Percentiles rank a stretch among this genome's conserved stretches.
phyloP scores from a whole-genome alignment of 2,888 invertebrate genomes.

The Stenichneumon culpator region DNA sequence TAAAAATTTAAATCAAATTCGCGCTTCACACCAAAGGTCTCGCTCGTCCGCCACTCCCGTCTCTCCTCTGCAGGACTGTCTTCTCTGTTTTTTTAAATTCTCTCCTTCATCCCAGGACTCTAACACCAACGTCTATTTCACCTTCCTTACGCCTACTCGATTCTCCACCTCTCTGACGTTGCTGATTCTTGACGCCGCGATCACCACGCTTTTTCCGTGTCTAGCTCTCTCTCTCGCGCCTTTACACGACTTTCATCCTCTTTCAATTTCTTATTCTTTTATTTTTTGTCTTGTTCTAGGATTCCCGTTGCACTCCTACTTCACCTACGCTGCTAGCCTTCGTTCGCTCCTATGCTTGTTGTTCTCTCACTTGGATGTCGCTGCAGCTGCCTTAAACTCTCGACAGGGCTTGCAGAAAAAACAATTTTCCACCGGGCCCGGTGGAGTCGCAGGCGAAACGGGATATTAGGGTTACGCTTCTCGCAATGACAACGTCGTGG shows the following conservation, averaged over 20 bases:
- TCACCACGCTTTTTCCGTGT: conserved; percentile 20
- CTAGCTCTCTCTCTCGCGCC: neutral
- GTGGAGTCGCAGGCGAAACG: conserved; percentile 21
- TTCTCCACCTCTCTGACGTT: conserved; percentile 55
- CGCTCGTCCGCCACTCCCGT: conserved; percentile 46
- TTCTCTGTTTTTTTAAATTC: conserved; percentile 58
- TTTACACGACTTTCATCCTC: neutral
- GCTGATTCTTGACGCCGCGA: conserved; percentile 39
- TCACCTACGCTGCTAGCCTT: conserved; percentile 9
- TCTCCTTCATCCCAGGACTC: conserved; percentile 30
- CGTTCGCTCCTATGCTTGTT: conserved; percentile 7
- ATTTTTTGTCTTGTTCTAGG: neutral
- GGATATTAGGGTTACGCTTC: conserved; percentile 24
- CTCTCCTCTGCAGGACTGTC: conserved; percentile 17
- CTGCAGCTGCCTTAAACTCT: conserved; percentile 23
- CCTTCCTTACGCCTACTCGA: conserved; percentile 64
- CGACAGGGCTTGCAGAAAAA: neutral
- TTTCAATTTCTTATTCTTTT: neutral
- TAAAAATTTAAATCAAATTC: neutral
- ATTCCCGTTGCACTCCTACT: conserved; percentile 8
- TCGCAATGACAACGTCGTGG: conserved; percentile 46
- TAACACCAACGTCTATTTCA: conserved; percentile 29
- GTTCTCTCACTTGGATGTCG: conserved; percentile 14
- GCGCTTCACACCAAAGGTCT: neutral
- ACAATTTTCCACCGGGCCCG: conserved; percentile 8